phyloP scores from a whole-genome alignment of 1,140 invertebrate species.

The Megalonaias nervosa region DNA sequence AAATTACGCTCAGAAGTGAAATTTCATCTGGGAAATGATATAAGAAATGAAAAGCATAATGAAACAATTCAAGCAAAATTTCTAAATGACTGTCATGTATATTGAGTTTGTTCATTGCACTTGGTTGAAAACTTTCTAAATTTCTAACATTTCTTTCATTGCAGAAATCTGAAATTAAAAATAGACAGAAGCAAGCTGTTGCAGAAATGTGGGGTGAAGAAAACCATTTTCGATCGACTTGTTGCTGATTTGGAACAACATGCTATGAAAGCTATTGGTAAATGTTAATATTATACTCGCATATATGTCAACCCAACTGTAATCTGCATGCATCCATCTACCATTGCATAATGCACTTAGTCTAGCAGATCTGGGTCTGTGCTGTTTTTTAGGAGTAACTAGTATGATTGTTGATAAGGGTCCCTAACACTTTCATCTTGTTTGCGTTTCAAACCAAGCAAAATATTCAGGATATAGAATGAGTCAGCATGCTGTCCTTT shows the following conservation, averaged over 20 bases:
- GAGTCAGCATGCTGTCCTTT: too few relatives aligned
- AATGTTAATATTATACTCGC: background rate
- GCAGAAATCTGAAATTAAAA: conserved; percentile 39
- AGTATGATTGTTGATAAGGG: background rate
- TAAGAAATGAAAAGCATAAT: background rate
- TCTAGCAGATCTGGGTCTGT: background rate
- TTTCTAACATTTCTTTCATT: background rate
- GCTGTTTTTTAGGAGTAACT: background rate
- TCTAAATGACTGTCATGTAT: background rate
- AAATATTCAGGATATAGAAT: too few relatives aligned
- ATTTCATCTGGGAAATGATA: background rate
- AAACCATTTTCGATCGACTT: conserved; percentile 39
- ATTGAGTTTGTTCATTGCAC: background rate
- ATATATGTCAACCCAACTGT: background rate
- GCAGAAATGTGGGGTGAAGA: conserved; percentile 43
- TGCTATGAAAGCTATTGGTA: conserved; percentile 31
- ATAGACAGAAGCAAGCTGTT: conserved; percentile 38
- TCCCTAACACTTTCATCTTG: too few relatives aligned
- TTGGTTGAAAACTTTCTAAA: background rate
- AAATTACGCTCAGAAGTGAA: background rate
- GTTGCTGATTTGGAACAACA: conserved; percentile 37
- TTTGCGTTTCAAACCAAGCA: too few relatives aligned
- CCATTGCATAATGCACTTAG: background rate
- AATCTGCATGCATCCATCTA: background rate
- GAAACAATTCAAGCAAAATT: background rate